A percentile compares a stretch with the other conserved stretches of the same genome.
Conservation (phyloP, 2,888 invertebrate species). For the Idaea straminata region DNA sequence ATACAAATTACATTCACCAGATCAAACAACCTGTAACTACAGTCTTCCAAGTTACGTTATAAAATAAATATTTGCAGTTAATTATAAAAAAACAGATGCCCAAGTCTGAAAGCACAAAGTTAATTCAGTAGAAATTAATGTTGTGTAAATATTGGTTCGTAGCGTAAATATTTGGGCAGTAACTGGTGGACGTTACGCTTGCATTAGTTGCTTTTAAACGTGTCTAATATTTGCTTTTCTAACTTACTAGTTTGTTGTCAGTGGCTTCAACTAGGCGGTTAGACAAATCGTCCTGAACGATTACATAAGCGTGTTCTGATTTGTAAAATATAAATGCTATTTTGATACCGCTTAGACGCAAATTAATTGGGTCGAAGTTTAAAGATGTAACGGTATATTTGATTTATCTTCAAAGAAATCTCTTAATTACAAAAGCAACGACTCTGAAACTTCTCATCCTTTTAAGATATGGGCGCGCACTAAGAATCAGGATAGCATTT, state of each 20-base stretch:
- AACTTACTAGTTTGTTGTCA: slow-evolving; percentile 36
- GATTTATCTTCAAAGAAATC: not conserved
- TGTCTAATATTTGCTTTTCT: slow-evolving; percentile 53
- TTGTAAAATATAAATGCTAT: not conserved
- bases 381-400: not conserved
- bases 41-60: slow-evolving; percentile 17
- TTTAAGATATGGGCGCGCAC: too few relatives aligned
- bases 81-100: slow-evolving; percentile 36
- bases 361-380: not conserved
- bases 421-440: too few relatives aligned
- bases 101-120: slow-evolving; percentile 45
- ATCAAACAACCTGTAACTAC: slow-evolving; percentile 8
- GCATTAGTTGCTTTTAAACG: slow-evolving; percentile 53
- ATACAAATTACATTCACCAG: slow-evolving; percentile 1
- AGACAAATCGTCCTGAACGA: not conserved
- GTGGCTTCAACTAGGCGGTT: slow-evolving; percentile 6
- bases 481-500: too few relatives aligned
- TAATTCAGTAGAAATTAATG: slow-evolving; percentile 56
- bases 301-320: not conserved
- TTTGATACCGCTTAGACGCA: not conserved
- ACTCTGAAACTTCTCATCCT: too few relatives aligned
- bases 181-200: slow-evolving; percentile 58
- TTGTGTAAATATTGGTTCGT: slow-evolving; percentile 58
- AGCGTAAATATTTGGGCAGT: slow-evolving; percentile 57
- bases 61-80: slow-evolving; percentile 27